A percentile compares a stretch with the other conserved stretches of the same genome.
Evolutionary conservation across 1,140 invertebrate genomes (phyloP).

Genomic region (Hyles euphorbiae): DNA sequence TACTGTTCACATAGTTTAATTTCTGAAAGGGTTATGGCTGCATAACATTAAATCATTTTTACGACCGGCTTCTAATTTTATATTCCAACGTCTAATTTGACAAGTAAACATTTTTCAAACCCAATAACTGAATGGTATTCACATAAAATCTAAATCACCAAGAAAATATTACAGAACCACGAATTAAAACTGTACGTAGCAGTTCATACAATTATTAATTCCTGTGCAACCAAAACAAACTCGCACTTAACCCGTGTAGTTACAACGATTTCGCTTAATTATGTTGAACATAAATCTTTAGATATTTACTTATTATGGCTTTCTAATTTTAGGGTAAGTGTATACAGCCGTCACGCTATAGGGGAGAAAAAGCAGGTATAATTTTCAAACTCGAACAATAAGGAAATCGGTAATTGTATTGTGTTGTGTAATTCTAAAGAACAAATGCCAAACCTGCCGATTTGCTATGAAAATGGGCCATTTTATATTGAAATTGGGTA

Average conservation of each 20-base stretch:
- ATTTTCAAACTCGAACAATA: slow-evolving; percentile 20
- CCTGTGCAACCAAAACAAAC: slow-evolving; percentile 1
- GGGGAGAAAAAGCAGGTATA: slow-evolving; percentile 32
- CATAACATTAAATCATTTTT: no score
- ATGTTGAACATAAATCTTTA: slow-evolving; percentile 49
- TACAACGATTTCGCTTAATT: slow-evolving; percentile 40
- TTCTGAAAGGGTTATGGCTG: no score
- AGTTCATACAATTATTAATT: background rate
- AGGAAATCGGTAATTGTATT: no score
- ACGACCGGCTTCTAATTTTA: no score
- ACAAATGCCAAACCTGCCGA: no score
- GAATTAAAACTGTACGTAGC: background rate
- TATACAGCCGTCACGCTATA: slow-evolving; percentile 42
- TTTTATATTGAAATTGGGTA: no score
- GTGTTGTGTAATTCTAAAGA: no score
- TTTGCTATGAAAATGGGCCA: no score
- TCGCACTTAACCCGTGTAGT: slow-evolving; percentile 9
- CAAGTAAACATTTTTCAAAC: no score
- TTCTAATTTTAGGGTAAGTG: slow-evolving; percentile 50
- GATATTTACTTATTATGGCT: slow-evolving; percentile 54
- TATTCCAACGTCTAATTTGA: no score
- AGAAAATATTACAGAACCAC: slow-evolving; percentile 1
- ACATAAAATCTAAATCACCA: background rate
- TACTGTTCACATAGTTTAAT: no score
- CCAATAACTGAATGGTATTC: no score